phyloP scores from a whole-genome alignment of 2,888 invertebrate species.

The Rutpela maculata region DNA sequence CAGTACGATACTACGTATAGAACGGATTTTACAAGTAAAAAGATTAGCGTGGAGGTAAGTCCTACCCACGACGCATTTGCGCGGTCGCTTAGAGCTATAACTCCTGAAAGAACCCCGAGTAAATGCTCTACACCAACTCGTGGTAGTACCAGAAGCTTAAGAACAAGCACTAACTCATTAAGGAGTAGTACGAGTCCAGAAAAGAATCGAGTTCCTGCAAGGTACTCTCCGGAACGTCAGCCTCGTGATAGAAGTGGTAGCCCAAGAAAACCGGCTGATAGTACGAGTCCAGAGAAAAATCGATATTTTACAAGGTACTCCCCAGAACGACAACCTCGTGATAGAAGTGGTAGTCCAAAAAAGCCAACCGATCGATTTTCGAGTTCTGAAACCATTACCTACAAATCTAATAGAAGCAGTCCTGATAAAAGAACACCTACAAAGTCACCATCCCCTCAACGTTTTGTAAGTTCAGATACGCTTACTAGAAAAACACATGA shows the following conservation, averaged over 20 bases:
- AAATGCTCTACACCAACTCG: conserved; percentile 77
- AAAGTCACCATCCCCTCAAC: conserved; percentile 42
- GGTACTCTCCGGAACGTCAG: conserved; percentile 63
- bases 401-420: conserved; percentile 45
- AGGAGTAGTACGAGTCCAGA: conserved; percentile 75
- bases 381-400: conserved; percentile 64
- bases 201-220: conserved; percentile 63
- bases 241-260: conserved; percentile 59
- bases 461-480: conserved; percentile 25
- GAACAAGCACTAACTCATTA: conserved; percentile 76
- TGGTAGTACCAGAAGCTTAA: conserved; percentile 74
- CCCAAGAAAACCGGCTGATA: conserved; percentile 56
- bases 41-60: conserved; percentile 80
- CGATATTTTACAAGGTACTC: conserved; percentile 62
- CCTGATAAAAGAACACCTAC: conserved; percentile 45
- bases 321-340: conserved; percentile 62
- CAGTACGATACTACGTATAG: conserved; percentile 80
- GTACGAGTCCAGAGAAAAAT: conserved; percentile 70
- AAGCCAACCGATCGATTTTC: conserved; percentile 57
- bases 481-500: background rate
- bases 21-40: conserved; percentile 76
- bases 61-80: conserved; percentile 87
- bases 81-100: conserved; percentile 81
- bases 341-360: conserved; percentile 60
- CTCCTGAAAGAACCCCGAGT: conserved; percentile 75